Base-by-base conservation (phyloP, 2,797 vertebrate genomes). In the Arnoldichthys spilopterus region DNA sequence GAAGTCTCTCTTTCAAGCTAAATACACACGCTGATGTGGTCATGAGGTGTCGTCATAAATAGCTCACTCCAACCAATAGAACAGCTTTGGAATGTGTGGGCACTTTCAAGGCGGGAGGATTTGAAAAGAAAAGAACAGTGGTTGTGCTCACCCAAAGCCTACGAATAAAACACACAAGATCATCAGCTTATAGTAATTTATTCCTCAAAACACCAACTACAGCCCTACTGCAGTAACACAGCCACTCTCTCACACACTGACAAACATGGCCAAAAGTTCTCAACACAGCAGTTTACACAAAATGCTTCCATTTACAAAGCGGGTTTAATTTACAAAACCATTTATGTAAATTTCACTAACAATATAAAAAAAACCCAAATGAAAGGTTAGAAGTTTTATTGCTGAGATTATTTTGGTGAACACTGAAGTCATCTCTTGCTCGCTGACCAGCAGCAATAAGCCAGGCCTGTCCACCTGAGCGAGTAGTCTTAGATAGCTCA, bases 101-200 rank as follows among this genome's bases (percentile, higher is more conserved):
- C 86, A 86, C 81, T 83, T 86, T 85, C 8, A 0, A 77, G 80
- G 90, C 86, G 87, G 89, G 89, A 89, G 22, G 47, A 84, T 90
- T 91, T 90, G 86, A 92, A 92, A 89, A 86, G 84, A 82, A 87
- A 75, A 28, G 37, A 18, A 67, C 13, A 40, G 43, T 53, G 56
- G 56, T 16, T 34, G 59, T 49, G 56, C 13, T n/a, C 37, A 53
- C 18, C 22, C 49, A 34, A 1, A 37, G 6, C 0, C 7, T 26
- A 62, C 30, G n/a, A 30, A 30, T 16, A 59, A 59, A 5, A 16
- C 59, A 32, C 28, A 18, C 7, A 12, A 12, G 24, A 1, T 9
- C 6, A 30, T 30, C 30, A 56, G 72, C 9, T 15, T 22, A 45
- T 37, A 76, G 73, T 62, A 24, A 62, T 81, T 81, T 81, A 81